Evolutionary conservation across 2,888 invertebrate species (phyloP).

Genomic region (Chouioia cunea): DNA sequence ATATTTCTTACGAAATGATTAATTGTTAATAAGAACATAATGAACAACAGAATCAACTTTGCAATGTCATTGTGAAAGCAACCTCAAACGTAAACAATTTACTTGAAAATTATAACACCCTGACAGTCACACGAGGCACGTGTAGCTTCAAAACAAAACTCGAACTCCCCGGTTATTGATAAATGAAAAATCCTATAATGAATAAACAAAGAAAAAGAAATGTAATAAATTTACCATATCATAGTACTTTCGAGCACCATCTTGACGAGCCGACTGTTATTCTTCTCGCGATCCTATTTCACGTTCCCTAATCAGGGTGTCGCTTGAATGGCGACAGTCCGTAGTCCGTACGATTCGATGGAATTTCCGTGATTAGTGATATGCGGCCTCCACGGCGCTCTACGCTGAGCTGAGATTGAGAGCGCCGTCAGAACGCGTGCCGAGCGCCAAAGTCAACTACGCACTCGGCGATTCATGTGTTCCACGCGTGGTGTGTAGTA

Average conservation of each 20-base stretch:
- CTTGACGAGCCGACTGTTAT: conserved; percentile 67
- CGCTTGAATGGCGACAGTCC: not conserved
- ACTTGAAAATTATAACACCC: not conserved
- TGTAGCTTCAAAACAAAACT: not conserved
- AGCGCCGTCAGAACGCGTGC: conserved; percentile 28
- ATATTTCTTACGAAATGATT: not conserved
- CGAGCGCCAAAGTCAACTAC: conserved; percentile 11
- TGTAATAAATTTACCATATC: conserved; percentile 80
- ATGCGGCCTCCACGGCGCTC: no score
- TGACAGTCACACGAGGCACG: not conserved
- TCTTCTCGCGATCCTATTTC: not conserved
- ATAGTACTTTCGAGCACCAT: conserved; percentile 99
- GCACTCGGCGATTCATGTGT: conserved; percentile 49
- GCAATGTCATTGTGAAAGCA: conserved; percentile 61
- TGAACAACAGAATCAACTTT: conserved; percentile 58
- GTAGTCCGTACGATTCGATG: not conserved
- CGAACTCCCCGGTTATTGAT: not conserved
- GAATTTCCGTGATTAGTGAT: not conserved
- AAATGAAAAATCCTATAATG: conserved; percentile 14
- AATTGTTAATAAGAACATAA: conserved; percentile 1
- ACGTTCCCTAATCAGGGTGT: not conserved
- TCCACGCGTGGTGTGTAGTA: conserved; percentile 4
- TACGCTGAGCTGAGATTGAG: not conserved
- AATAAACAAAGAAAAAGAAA: conserved; percentile 31
- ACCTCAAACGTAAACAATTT: conserved; percentile 24